A percentile compares a stretch with the other conserved stretches of the same genome.
Evolutionary conservation across 2,113 vertebrate species (phyloP).

Genomic region (Aplodontia rufa): DNA sequence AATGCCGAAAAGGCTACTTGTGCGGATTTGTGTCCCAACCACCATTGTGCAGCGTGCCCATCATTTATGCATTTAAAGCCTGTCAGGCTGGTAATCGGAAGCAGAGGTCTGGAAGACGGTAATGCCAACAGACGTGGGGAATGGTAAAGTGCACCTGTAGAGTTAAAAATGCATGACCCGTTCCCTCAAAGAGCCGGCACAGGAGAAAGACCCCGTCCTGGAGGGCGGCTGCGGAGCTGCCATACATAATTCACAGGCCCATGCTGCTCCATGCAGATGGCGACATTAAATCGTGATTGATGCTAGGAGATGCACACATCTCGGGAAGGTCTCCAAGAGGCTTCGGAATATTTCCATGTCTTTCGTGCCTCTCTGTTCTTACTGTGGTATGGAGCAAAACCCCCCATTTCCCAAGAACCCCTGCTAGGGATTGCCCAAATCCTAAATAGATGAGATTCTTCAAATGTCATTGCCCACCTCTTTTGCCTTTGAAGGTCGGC

Average conservation of each 20-base stretch:
- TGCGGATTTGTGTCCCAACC: slow-evolving; percentile 52
- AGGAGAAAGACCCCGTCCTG: slow-evolving; percentile 70
- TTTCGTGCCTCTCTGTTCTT: slow-evolving; percentile 58
- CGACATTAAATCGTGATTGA: slow-evolving; percentile 80
- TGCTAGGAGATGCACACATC: slow-evolving; percentile 59
- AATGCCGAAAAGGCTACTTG: slow-evolving; percentile 63
- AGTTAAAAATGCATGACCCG: slow-evolving; percentile 81
- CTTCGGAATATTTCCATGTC: slow-evolving; percentile 53
- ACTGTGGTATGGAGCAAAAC: slow-evolving; percentile 40
- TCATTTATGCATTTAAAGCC: slow-evolving; percentile 73
- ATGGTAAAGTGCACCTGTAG: slow-evolving; percentile 73
- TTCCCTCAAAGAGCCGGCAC: slow-evolving; percentile 67
- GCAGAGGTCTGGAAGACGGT: slow-evolving; percentile 59
- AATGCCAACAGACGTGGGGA: slow-evolving; percentile 64
- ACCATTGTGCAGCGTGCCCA: slow-evolving; percentile 18
- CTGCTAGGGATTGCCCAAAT: slow-evolving; percentile 48
- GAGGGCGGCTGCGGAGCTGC: slow-evolving; percentile 71
- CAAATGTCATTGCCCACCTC: slow-evolving; percentile 74
- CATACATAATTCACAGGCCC: slow-evolving; percentile 83
- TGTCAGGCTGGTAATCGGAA: slow-evolving; percentile 59
- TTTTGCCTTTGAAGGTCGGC: slow-evolving; percentile 67
- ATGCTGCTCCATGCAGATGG: slow-evolving; percentile 81
- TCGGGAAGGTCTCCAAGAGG: slow-evolving; percentile 70
- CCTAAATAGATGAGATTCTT: slow-evolving; percentile 46
- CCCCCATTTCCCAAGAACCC: slow-evolving; percentile 36